A percentile compares a stretch with the other conserved stretches of the same genome.
These are phyloP conservation scores for Petroica traversi DNA, from an alignment of 2,113 vertebrate species.

Conservation along the genomic window DNA sequence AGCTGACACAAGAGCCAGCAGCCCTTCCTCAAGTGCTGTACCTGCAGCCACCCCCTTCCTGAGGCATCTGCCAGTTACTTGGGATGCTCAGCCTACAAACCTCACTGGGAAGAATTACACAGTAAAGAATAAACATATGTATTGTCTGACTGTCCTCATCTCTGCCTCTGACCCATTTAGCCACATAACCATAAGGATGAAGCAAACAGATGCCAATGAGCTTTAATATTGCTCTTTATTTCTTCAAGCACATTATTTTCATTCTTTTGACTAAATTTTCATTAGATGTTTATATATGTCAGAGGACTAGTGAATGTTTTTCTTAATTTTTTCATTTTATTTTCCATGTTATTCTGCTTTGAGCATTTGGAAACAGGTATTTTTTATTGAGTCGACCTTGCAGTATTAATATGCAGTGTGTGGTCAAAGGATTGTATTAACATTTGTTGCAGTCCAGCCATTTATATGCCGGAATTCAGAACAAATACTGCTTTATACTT, in stretches of 20 bases:
- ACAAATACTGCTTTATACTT: neutral
- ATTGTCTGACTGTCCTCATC: neutral
- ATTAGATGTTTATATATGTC: neutral
- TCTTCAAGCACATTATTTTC: neutral
- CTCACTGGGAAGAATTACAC: neutral
- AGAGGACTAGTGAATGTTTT: neutral
- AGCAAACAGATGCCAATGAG: neutral
- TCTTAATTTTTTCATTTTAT: neutral
- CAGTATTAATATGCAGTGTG: neutral
- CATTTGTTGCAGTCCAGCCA: neutral
- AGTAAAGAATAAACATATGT: neutral
- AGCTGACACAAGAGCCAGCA: neutral
- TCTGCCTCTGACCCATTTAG: slow-evolving; percentile 16
- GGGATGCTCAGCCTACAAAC: neutral
- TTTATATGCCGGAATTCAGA: neutral
- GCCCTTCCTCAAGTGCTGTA: neutral
- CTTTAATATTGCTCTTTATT: neutral
- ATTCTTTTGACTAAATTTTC: neutral
- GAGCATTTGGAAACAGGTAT: neutral
- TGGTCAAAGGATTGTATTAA: neutral
- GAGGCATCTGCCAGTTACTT: neutral
- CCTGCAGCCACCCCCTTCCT: neutral
- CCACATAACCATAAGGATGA: neutral
- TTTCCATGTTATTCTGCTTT: neutral
- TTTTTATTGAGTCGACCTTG: neutral